Evolutionary conservation across 2,113 vertebrate species (phyloP), one percentile per base, ranked within the genome.

Genomic region (Carassius auratus): DNA sequence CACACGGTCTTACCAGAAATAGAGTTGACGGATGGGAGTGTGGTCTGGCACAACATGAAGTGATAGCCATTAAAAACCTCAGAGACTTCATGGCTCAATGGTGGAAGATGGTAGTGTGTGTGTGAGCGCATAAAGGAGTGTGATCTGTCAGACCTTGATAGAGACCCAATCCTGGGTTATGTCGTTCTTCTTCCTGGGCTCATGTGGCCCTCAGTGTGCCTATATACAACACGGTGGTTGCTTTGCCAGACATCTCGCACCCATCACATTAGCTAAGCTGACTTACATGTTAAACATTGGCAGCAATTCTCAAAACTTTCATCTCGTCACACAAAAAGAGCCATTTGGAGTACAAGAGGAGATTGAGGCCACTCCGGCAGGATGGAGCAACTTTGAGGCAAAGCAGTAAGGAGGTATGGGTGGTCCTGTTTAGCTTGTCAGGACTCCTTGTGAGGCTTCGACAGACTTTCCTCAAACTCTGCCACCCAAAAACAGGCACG

Each of bases 391-490:
- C n/a, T 38, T 48, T 74, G 19, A 10, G 50, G 50, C 30, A 76
- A 78, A n/a, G 73, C 5, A 50, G 55, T 79, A 9, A 38, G 57
- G 68, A 76, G 85, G 52, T 88, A 73, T 85, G 71, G 61, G 74
- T 84, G 90, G 92, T 82, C 80, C 19, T 55, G 92, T 92, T 90
- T 94, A 93, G 93, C 92, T 93, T 93, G 93, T 95, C 94, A 92
- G 0, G 81, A 89, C 85, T 69, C 76, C 87, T 87, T 86, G 92
- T 89, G 91, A 84, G 89, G 86, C 86, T 88, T 81, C 78, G 33
- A 92, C 92, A 92, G 91, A 62, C 85, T 92, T 88, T 94, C 92
- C 93, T 93, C 93, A 92, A 93, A 92, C 80, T 90, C 93, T 93
- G 90, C 91, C 87, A 92, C 91, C 92, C 91, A 92, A 91, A 93